A percentile compares a stretch with the other conserved stretches of the same genome.
phyloP scores from a whole-genome alignment of 2,113 vertebrate genomes.

The Pandion haliaetus region DNA sequence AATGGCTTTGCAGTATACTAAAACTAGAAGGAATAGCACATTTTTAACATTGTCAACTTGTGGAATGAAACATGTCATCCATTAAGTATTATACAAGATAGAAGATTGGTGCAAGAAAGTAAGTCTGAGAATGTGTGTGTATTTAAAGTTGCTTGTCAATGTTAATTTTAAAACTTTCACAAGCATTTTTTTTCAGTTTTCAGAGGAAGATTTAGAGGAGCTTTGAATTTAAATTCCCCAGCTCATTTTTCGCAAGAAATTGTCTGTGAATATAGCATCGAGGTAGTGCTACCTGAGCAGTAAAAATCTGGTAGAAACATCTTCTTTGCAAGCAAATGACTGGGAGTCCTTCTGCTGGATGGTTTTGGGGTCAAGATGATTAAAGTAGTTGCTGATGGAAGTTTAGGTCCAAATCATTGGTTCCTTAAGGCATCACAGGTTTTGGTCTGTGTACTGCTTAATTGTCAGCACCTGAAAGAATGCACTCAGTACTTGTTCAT shows the following conservation, averaged over 20 bases:
- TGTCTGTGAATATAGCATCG: background rate
- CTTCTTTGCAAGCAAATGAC: background rate
- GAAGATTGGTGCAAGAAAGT: background rate
- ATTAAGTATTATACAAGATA: conserved; percentile 35
- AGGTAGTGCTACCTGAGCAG: background rate
- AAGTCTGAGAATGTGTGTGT: background rate
- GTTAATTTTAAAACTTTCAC: background rate
- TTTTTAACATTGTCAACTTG: conserved; percentile 50
- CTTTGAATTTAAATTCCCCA: background rate
- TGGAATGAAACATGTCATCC: conserved; percentile 47
- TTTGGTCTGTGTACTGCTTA: background rate
- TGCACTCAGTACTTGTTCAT: background rate
- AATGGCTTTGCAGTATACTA: conserved; percentile 25
- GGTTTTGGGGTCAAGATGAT: background rate
- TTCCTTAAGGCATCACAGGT: background rate
- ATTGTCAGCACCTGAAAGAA: background rate
- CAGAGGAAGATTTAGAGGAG: background rate
- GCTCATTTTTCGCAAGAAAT: background rate
- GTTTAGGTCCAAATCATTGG: background rate
- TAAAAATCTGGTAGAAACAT: background rate
- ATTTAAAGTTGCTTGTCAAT: background rate
- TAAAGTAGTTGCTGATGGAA: background rate
- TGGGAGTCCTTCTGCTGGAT: background rate
- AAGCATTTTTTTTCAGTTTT: background rate
- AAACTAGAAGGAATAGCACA: conserved; percentile 41